Evolutionary conservation across 2,113 vertebrate genomes (phyloP), one percentile per base, ranked within the genome.

Genomic region (Cochlearius cochlearius): DNA sequence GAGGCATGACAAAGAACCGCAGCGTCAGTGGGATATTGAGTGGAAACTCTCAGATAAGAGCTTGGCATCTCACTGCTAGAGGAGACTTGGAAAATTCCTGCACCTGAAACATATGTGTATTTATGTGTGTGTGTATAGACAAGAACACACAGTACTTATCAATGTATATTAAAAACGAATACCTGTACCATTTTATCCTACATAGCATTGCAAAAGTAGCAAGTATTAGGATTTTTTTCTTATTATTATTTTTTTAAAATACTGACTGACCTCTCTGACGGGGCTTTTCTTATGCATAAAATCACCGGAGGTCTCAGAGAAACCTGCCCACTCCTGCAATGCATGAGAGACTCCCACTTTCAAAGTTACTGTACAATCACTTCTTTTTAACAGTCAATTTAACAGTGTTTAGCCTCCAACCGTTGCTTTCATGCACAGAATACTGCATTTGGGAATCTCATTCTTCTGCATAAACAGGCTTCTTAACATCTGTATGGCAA

Each of bases 331-430:
- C 56, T 84, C 38, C 41, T 32, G 25, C 43, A 60, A 14, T 11
- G 23, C 60, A 32, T 3, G 19, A 68, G 41, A 68, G 39, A 16
- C 25, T 92, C 69, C 76, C 49, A 59, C 16, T 52, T 88, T 30
- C 72, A 27, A 72, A 92, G 82, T 67, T 62, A 25, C 49, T 27
- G 43, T 41, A 91, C 49, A 84, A 41, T 69, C 84, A 36, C 52
- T 82, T 78, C 41, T 59, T 91, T 71, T 74, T 55, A 92, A 90
- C 2, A 26, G 88, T 38, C 92, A 72, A 72, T 95, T 96, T 85
- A 94, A 95, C 68, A 85, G 38, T n/a, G 32, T 84, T 96, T 85
- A 91, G 91, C 69, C 68, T 92, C 89, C 92, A 89, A 91, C 64
- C 43, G 45, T 71, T 76, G 86, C 86, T 87, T 72, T 78, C 60